Conservation (phyloP, 2,797 vertebrate genomes). For the Myotis findleyi region DNA sequence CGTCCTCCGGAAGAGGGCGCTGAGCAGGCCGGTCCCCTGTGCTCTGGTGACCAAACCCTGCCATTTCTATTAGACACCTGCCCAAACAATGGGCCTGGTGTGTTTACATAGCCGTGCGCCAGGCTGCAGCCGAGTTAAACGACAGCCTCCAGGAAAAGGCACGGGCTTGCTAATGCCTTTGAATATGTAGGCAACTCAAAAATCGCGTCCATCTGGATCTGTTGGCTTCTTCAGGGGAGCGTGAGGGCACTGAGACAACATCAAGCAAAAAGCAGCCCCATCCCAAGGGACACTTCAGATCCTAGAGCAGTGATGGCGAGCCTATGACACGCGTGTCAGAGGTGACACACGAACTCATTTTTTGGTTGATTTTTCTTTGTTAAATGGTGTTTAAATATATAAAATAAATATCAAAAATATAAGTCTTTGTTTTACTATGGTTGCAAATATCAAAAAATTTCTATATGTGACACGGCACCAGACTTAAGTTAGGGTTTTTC, state of each 20-base stretch:
- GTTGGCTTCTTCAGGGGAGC: constrained; percentile 55
- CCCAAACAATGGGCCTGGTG: neutral
- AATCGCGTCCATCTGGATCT: constrained; percentile 57
- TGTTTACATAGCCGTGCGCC: neutral
- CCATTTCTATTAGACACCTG: constrained; percentile 13
- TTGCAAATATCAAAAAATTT: too few relatives aligned
- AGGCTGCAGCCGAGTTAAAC: neutral
- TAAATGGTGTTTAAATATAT: too few relatives aligned
- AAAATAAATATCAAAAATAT: too few relatives aligned
- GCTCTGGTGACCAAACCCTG: constrained; percentile 26
- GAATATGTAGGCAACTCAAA: constrained; percentile 65
- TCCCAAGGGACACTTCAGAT: constrained; percentile 49
- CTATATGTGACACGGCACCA: too few relatives aligned
- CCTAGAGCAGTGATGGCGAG: too few relatives aligned
- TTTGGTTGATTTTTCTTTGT: too few relatives aligned
- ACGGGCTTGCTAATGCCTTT: constrained; percentile 33
- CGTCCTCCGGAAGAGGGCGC: neutral
- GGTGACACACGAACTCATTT: too few relatives aligned
- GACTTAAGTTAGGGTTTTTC: too few relatives aligned
- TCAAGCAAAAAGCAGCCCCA: constrained; percentile 23
- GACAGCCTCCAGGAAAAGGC: constrained; percentile 56
- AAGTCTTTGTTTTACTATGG: too few relatives aligned
- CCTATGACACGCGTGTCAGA: too few relatives aligned
- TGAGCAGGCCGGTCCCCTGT: constrained; percentile 35
- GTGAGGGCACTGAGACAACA: constrained; percentile 47